phyloP scores from a whole-genome alignment of 1,140 invertebrate genomes.

The Lerema accius region DNA sequence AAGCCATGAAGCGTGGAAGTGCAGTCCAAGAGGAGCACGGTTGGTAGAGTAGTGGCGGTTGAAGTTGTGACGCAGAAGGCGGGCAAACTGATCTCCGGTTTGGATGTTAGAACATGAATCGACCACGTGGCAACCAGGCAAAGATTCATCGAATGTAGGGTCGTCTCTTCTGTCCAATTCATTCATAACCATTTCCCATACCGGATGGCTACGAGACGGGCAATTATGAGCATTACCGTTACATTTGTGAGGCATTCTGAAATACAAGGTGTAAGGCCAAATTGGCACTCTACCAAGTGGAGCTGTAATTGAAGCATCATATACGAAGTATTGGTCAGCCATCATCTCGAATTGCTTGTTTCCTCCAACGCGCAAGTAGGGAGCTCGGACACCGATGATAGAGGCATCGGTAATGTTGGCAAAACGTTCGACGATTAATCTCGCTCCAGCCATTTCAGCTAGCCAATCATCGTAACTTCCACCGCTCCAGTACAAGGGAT shows the following conservation, averaged over 20 bases:
- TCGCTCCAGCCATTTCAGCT: conserved; percentile 97
- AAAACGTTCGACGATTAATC: conserved; percentile 93
- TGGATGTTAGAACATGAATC: conserved; percentile 97
- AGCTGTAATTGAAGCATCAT: conserved; percentile 96
- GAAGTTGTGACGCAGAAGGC: conserved; percentile 96
- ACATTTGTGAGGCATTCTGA: conserved; percentile 97
- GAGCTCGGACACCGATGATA: conserved; percentile 94
- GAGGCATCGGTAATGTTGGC: conserved; percentile 96
- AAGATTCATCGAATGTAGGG: conserved; percentile 94
- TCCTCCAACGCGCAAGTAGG: conserved; percentile 95
- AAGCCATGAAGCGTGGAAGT: conserved; percentile 97
- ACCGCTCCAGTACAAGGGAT: conserved; percentile 94
- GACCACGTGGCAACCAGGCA: conserved; percentile 96
- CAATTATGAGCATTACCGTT: conserved; percentile 96
- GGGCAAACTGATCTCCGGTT: conserved; percentile 93
- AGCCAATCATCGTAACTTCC: conserved; percentile 96
- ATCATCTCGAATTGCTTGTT: conserved; percentile 98
- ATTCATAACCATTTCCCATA: conserved; percentile 98
- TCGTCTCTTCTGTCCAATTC: conserved; percentile 96
- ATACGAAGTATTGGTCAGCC: conserved; percentile 97
- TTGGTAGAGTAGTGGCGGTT: conserved; percentile 96
- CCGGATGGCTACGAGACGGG: conserved; percentile 93
- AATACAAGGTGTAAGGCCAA: conserved; percentile 98
- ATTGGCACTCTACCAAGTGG: conserved; percentile 94
- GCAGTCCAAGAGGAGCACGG: conserved; percentile 95